Base-by-base conservation (phyloP, 2,113 vertebrate species). In the Charadrius vociferus region DNA sequence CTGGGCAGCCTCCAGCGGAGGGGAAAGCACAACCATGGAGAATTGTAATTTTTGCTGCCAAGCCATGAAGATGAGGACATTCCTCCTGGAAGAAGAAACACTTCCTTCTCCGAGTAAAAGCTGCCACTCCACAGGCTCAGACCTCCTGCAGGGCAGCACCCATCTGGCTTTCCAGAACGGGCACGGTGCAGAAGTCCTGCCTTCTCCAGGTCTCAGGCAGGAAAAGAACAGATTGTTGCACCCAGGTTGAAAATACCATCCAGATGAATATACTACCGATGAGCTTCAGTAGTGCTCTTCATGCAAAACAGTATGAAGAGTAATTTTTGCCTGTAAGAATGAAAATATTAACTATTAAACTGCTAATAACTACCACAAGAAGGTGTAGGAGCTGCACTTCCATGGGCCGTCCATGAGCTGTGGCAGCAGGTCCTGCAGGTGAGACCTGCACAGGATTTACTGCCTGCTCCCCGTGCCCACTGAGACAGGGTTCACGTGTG, bases 401-500 rank as follows among this genome's bases (percentile, higher is more conserved):
- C 65, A 21, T 18, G 37, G 36, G 24, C 55, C 53, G 16, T 11
- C 37, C 14, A 19, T 14, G n/a, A 72, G 3, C 12, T 24, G 14
- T 21, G 50, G 29, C 37, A 50, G 56, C 23, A 71, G 23, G 6
- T 85, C 29, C 41, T 2, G 5, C 30, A 47, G n/a, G 15, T 6
- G 56, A 81, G 24, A 89, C 14, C 50, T 45, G 37, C 5, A 3
- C 14, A 36, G 59, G 20, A 9, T 27, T 30, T 73, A 34, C 36
- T 88, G 24, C 15, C 53, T 19, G 20, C 34, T 73, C 15, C 23
- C 17, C 52, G 50, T 71, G 39, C 21, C 14, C 30, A 3, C 3
- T 4, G 47, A 70, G 37, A 39, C 3, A 22, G 26, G 3, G 7
- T 17, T 75, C 3, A 0, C 14, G 7, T 12, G 1, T 45, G 18